These are phyloP conservation scores for Spatula clypeata DNA, from an alignment of 2,797 vertebrate species.

Conservation along the genomic window DNA sequence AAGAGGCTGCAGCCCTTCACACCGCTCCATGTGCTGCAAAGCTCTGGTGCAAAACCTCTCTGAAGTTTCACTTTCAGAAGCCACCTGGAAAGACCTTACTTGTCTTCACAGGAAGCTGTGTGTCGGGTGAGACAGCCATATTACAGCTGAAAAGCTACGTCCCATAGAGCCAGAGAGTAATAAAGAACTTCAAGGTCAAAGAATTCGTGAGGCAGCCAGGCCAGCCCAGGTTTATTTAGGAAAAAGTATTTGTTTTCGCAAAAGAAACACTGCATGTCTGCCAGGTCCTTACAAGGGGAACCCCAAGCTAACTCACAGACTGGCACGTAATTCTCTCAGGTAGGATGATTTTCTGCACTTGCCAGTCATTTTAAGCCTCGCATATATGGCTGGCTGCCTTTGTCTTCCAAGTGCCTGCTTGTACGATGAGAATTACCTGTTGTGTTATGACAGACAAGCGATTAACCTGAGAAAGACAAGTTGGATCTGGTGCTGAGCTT, in stretches of 20 bases:
- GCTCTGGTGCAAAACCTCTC: not conserved
- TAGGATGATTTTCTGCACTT: constrained; percentile 24
- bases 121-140: not conserved
- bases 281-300: not conserved
- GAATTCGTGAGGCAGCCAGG: not conserved
- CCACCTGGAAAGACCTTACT: not conserved
- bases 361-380: constrained; percentile 46
- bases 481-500: constrained; percentile 66
- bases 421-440: constrained; percentile 66
- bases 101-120: not conserved
- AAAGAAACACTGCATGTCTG: not conserved
- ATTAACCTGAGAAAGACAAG: constrained; percentile 71
- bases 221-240: not conserved
- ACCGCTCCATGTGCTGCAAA: not conserved
- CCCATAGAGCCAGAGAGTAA: not conserved
- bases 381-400: not conserved
- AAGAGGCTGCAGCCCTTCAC: not conserved
- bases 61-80: not conserved
- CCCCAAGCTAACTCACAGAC: not conserved
- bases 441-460: constrained; percentile 77
- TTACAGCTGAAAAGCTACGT: not conserved
- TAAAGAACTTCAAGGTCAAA: not conserved
- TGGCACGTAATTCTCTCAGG: not conserved
- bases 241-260: not conserved
- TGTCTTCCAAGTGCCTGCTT: constrained; percentile 77